These are phyloP conservation scores for Hippoglossus stenolepis DNA, from an alignment of 2,113 vertebrate species.

Conservation along the genomic window DNA sequence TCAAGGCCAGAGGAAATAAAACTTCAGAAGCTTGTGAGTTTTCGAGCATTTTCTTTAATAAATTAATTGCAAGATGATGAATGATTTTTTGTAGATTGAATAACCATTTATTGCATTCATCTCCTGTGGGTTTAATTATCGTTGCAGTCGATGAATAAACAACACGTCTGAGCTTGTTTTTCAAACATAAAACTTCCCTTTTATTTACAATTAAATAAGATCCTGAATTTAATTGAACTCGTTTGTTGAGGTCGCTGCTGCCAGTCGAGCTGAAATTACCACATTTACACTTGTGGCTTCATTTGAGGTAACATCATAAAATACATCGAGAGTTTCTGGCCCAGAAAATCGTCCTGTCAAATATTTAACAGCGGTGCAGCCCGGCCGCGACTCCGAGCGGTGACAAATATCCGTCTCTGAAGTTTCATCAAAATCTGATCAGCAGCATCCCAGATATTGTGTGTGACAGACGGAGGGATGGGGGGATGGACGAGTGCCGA, in stretches of 20 bases:
- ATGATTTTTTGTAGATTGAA: neutral
- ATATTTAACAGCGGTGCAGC: neutral
- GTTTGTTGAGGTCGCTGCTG: neutral
- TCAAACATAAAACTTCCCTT: neutral
- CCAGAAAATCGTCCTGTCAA: neutral
- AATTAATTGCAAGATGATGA: neutral
- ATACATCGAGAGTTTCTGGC: neutral
- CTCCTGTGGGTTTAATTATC: neutral
- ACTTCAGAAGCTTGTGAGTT: neutral
- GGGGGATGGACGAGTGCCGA: constrained; percentile 72
- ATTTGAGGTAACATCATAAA: neutral
- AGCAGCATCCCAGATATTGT: constrained; percentile 54
- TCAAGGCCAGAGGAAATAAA: neutral
- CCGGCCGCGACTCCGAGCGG: neutral
- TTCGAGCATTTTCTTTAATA: neutral
- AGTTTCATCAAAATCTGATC: constrained; percentile 73
- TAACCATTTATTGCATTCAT: neutral
- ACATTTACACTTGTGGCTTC: constrained; percentile 12
- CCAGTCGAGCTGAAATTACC: neutral
- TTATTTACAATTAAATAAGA: neutral
- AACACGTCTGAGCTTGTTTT: too few species aligned
- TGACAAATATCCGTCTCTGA: constrained; percentile 50
- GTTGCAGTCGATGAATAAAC: neutral
- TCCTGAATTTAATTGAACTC: neutral
- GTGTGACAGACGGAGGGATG: constrained; percentile 72